Evolutionary conservation across 92 coral and sea anemone genomes (phyloP).

Genomic region (Zoanthus gigantus): DNA sequence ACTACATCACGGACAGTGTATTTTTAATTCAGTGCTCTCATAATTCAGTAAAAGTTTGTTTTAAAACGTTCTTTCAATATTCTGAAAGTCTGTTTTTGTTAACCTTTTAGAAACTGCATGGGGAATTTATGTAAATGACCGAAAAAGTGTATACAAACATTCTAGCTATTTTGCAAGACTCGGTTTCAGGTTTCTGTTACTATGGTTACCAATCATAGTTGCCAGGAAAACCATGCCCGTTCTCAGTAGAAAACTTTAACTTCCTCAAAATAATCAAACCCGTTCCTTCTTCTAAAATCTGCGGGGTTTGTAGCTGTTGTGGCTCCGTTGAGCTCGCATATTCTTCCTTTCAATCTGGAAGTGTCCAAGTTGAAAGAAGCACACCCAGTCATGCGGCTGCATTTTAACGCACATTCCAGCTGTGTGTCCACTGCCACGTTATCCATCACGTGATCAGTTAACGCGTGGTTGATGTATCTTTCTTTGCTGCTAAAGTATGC

Average conservation of each 20-base stretch:
- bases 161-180: too few relatives aligned
- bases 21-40: too few relatives aligned
- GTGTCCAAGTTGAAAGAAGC: conserved; percentile 34
- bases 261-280: conserved; percentile 29
- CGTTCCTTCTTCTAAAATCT: conserved; percentile 20
- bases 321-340: conserved; percentile 26
- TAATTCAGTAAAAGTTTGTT: too few relatives aligned
- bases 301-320: conserved; percentile 9
- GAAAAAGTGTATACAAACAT: too few relatives aligned
- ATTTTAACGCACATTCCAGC: conserved; percentile 20
- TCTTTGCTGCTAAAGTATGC: neutral
- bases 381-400: conserved; percentile 32
- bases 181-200: neutral
- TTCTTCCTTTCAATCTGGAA: neutral
- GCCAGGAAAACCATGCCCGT: neutral
- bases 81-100: too few relatives aligned
- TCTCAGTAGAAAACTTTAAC: conserved; percentile 8
- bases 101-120: too few relatives aligned
- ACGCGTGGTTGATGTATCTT: neutral
- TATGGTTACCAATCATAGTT: neutral
- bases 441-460: conserved; percentile 15
- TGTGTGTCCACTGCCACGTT: conserved; percentile 1
- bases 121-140: too few relatives aligned
- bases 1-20: too few relatives aligned
- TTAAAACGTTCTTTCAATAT: too few relatives aligned